Percentiles rank a stretch among this genome's conserved stretches.
Conservation (phyloP, 2,888 invertebrate genomes). For the Fragum whitleyi region DNA sequence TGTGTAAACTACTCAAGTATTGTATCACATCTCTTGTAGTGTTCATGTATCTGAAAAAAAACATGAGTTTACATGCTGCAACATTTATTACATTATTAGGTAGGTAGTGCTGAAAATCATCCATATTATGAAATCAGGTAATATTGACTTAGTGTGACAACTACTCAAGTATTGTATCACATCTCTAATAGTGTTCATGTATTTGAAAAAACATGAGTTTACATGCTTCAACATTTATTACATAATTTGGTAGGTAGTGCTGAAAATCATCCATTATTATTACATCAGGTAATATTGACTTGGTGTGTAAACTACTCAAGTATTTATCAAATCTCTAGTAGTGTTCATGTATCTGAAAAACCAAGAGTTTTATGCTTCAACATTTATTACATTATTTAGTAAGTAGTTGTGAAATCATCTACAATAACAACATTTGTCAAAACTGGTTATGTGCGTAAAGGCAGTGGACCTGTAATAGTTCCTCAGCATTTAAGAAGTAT, state of each 20-base stretch:
- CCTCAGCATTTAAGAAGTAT: too few species aligned
- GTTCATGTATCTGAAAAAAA: slow-evolving; percentile 69
- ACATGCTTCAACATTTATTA: too few species aligned
- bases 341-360: slow-evolving; percentile 70
- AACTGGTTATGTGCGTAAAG: too few species aligned
- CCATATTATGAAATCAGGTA: neutral
- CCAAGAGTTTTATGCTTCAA: too few species aligned
- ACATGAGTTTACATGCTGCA: neutral
- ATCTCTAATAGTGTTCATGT: neutral
- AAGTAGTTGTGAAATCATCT: too few species aligned
- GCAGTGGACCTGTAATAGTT: too few species aligned
- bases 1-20: slow-evolving; percentile 72
- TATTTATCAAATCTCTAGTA: slow-evolving; percentile 68
- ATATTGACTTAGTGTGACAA: neutral
- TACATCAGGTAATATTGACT: slow-evolving; percentile 68
- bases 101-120: too few species aligned
- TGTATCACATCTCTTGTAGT: slow-evolving; percentile 67
- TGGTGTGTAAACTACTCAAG: slow-evolving; percentile 70
- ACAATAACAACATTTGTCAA: too few species aligned
- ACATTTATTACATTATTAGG: too few species aligned
- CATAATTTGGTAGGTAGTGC: too few species aligned
- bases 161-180: neutral
- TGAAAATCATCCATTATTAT: slow-evolving; percentile 73
- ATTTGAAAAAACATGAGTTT: neutral
- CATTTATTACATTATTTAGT: too few species aligned